Base-by-base conservation (phyloP, 2,797 vertebrate genomes). In the Gymnoscopelus braueri region DNA sequence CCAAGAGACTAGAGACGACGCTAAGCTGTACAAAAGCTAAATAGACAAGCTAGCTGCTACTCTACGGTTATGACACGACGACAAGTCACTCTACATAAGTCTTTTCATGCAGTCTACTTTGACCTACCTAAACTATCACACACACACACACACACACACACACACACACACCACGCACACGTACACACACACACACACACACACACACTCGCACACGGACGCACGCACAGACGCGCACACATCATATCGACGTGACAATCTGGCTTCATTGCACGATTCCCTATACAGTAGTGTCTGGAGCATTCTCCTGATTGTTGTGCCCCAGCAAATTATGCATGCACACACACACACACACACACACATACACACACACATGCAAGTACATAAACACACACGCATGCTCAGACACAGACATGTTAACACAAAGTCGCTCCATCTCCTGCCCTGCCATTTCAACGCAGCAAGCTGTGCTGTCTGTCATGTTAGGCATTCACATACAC, bases 31-130 rank as follows among this genome's bases (percentile, higher is more conserved):
- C 75, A 14, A 85, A 44, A 88, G 87, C 87, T 73, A 88, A 78
- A 82, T 78, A 60, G 72, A 71, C 60, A 77, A 78, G 83, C 83
- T 74, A 78, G 83, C 83, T 74, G 74, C 79, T 87, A 88, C 75
- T 78, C 81, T 85, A 81, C 2, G 35, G 62, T 55, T 67, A 80
- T 79, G 32, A 74, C 79, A 86, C 74, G 5, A 6, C 15, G 53
- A 76, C 76, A 6, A 50, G 70, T 81, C 82, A 71, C 71, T 77
- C 77, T 77, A 87, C 72, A 78, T 78, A 67, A 15, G 50, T 84
- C 76, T 78, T 82, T 78, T 83, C 88, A 89, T 91, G 88, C 90
- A 80, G 69, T 82, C 86, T 88, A 88, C 69, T 63, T 71, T 19
- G 12, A 72, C 72, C 39, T 74, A 60, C 65, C 77, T 77, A 84